phyloP scores from a whole-genome alignment of 2,113 vertebrate species.

The Sclerurus mexicanus region DNA sequence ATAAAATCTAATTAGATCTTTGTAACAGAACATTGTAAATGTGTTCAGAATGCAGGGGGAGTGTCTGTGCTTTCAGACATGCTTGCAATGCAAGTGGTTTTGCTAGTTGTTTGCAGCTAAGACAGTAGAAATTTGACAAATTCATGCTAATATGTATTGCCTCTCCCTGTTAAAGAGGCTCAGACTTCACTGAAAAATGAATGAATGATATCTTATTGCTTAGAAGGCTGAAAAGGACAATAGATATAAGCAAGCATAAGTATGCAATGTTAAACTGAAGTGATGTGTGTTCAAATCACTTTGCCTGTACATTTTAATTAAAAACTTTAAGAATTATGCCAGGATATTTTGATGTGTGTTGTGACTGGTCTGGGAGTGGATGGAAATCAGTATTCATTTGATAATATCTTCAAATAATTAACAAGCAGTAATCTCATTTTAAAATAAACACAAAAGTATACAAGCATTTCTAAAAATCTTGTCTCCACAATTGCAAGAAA shows the following conservation, averaged over 20 bases:
- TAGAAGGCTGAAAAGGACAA: neutral
- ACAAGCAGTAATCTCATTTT: neutral
- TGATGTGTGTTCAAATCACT: accelerated
- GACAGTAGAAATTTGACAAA: neutral
- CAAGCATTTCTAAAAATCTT: neutral
- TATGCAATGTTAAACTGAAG: neutral
- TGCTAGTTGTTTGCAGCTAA: neutral
- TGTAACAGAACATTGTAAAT: neutral
- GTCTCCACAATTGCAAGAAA: neutral
- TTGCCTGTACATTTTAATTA: neutral
- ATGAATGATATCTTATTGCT: neutral
- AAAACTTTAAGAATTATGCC: neutral
- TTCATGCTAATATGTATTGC: neutral
- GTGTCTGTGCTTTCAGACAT: neutral
- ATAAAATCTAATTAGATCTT: neutral
- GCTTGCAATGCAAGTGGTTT: neutral
- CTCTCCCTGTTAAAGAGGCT: neutral
- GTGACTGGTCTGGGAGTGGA: neutral
- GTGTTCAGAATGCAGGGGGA: neutral
- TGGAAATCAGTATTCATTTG: neutral
- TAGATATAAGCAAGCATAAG: neutral
- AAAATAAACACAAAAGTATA: neutral
- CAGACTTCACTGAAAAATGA: neutral
- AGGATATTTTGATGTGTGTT: neutral
- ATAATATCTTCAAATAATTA: neutral